Conservation (phyloP, 2,888 invertebrate genomes). For the Coenonympha glycerion region DNA sequence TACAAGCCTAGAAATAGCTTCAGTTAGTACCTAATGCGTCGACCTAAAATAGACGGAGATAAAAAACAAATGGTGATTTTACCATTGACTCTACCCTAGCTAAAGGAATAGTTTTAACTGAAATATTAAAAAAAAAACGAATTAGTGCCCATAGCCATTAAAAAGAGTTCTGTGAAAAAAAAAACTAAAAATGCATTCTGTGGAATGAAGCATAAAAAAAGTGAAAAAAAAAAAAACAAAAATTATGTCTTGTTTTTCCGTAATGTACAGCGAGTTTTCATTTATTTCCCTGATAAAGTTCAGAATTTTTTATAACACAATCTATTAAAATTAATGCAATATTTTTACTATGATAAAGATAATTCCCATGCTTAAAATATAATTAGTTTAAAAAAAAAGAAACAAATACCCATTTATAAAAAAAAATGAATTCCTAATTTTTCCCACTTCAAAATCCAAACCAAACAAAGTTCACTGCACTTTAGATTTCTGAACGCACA, state of each 20-base stretch:
- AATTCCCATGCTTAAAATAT: not conserved
- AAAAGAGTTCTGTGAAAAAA: too few relatives aligned
- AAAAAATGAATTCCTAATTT: conserved; percentile 25
- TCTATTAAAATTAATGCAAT: too few relatives aligned
- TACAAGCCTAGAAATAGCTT: not conserved
- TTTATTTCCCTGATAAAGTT: too few relatives aligned
- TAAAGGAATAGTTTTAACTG: not conserved
- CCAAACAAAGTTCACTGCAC: conserved; percentile 58
- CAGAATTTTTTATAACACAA: too few relatives aligned
- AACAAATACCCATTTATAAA: conserved; percentile 5
- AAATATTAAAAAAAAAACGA: too few relatives aligned
- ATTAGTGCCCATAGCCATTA: too few relatives aligned
- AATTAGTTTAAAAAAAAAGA: not conserved
- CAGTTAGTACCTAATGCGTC: not conserved
- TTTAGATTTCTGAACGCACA: conserved; percentile 50
- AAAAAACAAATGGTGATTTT: not conserved
- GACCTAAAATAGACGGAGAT: not conserved
- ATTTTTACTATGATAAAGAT: not conserved
- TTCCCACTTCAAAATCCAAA: conserved; percentile 27
- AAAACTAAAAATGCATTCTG: too few relatives aligned
- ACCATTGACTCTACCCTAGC: not conserved
- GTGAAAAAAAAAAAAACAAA: too few relatives aligned
- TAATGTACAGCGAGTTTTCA: too few relatives aligned
- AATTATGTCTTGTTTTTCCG: too few relatives aligned
- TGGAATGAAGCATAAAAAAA: too few relatives aligned